phyloP scores from a whole-genome alignment of 1,140 invertebrate genomes.

The Orius insidiosus region DNA sequence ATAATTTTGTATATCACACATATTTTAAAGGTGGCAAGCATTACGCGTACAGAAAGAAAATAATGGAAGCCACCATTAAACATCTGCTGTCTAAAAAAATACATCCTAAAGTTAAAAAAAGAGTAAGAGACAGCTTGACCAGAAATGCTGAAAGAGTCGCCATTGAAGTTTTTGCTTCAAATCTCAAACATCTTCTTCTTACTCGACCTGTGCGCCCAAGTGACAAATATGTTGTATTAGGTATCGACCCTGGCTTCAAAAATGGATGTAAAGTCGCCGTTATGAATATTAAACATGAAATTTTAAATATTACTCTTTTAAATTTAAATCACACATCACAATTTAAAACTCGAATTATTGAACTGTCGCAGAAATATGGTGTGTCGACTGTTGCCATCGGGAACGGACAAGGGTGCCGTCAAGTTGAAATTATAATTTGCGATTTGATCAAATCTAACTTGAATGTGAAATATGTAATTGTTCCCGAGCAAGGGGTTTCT shows the following conservation, averaged over 20 bases:
- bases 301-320: too few species aligned
- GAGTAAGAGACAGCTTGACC: too few species aligned
- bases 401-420: slow-evolving; percentile 74
- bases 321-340: too few species aligned
- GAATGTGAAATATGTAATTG: slow-evolving; percentile 48
- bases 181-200: slow-evolving; percentile 64
- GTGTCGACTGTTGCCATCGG: slow-evolving; percentile 65
- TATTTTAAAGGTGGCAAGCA: too few species aligned
- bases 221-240: slow-evolving; percentile 55
- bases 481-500: slow-evolving; percentile 74
- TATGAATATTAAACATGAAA: slow-evolving; percentile 13
- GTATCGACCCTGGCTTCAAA: slow-evolving; percentile 52
- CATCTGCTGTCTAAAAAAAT: too few species aligned
- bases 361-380: slow-evolving; percentile 22
- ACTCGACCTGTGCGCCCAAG: slow-evolving; percentile 59
- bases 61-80: too few species aligned
- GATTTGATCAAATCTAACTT: slow-evolving; percentile 42
- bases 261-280: too few species aligned
- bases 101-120: slow-evolving; percentile 35
- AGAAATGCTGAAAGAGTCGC: slow-evolving; percentile 69
- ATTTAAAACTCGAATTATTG: too few species aligned
- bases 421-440: slow-evolving; percentile 60
- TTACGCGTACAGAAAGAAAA: too few species aligned
- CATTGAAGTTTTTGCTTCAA: slow-evolving; percentile 63
- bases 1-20: too few species aligned